Conservation (phyloP, 1,140 invertebrate genomes). For the Macrosteles quadrilineatus region DNA sequence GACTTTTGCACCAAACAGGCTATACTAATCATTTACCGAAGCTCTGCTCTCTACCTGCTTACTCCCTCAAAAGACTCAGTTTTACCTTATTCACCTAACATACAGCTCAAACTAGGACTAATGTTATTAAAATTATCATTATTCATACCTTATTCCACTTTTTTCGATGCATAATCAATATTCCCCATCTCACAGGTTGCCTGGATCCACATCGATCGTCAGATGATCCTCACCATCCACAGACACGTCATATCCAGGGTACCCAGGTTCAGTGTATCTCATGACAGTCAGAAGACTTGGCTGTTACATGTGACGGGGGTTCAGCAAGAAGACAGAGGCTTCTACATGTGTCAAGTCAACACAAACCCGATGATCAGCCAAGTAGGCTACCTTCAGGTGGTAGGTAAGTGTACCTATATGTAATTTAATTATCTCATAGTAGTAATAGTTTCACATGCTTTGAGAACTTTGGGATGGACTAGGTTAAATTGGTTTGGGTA, state of each 20-base stretch:
- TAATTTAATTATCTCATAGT: too few species aligned
- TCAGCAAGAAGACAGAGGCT: constrained; percentile 85
- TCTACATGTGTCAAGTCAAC: constrained; percentile 93
- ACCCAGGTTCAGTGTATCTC: constrained; percentile 82
- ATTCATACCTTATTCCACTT: not conserved
- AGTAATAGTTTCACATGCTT: too few species aligned
- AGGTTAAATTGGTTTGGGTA: too few species aligned
- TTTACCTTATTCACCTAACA: too few species aligned
- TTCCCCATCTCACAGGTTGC: constrained; percentile 68
- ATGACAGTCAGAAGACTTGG: constrained; percentile 92
- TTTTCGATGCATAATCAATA: constrained; percentile 21
- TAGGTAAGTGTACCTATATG: constrained; percentile 63
- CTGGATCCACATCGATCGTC: constrained; percentile 92
- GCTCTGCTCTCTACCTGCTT: too few species aligned
- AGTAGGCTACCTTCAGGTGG: constrained; percentile 91
- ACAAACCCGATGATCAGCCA: constrained; percentile 96
- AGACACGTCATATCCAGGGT: constrained; percentile 86
- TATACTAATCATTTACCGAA: too few species aligned
- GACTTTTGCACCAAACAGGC: too few species aligned
- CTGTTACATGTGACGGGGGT: constrained; percentile 83
- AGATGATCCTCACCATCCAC: constrained; percentile 91
- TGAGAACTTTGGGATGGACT: too few species aligned
- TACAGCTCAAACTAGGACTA: too few species aligned
- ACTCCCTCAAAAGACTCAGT: too few species aligned
- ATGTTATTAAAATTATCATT: too few species aligned